Base-by-base conservation (phyloP, 2,113 vertebrate genomes). In the Theropithecus gelada region DNA sequence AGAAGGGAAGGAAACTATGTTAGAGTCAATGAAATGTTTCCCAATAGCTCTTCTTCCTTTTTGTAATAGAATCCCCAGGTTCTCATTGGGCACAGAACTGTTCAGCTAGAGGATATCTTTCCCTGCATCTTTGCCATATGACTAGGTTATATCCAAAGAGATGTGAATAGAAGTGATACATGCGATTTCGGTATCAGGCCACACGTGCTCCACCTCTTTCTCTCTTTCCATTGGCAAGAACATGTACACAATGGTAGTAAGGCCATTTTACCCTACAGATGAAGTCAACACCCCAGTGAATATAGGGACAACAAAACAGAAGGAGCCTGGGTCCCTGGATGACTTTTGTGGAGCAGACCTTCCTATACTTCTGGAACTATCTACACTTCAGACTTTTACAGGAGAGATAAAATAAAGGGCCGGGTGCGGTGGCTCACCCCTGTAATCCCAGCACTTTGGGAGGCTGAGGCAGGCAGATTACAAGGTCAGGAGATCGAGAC, bases 81-180 rank as follows among this genome's bases (percentile, higher is more conserved):
- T 86, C 52, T 45, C 23, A 25, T 2, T 59, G 32, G 38, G 18
- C 8, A 12, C 48, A 35, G 1, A 22, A 20, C 17, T 18, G 16
- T 22, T 72, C 20, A 32, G 0, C 2, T 17, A 11, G 32, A 40
- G 18, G 17, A n/a, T 59, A 11, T 22, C 1, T 64, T n/a, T 73
- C 18, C 45, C 5, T 2, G 12, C 32, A n/a, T 83, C 32, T 91
- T 81, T 93, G 16, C 5, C 14, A 13, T 3, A 16, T n/a, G 3
- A 43, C n/a, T 52, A 40, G 82, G 22, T 55, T 52, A 79, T 75
- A 20, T 66, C 12, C 68, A 48, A 13, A 61, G 43, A 45, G 2
- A 4, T 3, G 1, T 13, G 32, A 10, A 4, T 52, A 17, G 57
- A 55, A 61, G 17, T 38, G 22, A 43, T 0, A 2, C 16, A 11